Percentiles rank a stretch among this genome's conserved stretches.
These are phyloP conservation scores for Tychaedon coryphoeus DNA, from an alignment of 2,113 vertebrate species.

Conservation along the genomic window DNA sequence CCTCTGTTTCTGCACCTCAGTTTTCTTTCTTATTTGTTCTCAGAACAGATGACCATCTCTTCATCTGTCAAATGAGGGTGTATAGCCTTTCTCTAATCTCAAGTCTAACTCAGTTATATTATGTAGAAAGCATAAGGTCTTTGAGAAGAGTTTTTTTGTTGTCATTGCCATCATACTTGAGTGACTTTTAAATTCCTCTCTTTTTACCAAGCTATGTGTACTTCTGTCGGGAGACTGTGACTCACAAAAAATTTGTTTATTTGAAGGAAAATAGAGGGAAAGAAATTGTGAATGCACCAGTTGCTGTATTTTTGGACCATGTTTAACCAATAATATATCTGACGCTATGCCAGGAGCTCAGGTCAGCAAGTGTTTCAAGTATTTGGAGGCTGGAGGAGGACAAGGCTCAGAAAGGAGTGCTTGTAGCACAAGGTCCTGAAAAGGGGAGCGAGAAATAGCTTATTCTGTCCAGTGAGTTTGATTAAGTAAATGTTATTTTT, in stretches of 20 bases:
- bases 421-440: not conserved
- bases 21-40: not conserved
- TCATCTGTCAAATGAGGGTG: not conserved
- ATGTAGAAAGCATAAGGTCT: not conserved
- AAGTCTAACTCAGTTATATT: not conserved
- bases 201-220: not conserved
- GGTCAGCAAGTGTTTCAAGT: not conserved
- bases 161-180: not conserved
- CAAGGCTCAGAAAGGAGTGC: not conserved
- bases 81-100: not conserved
- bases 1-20: not conserved
- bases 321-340: not conserved
- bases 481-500: not conserved
- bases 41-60: not conserved
- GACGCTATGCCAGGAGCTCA: not conserved
- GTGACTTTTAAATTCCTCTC: not conserved
- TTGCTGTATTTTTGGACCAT: not conserved
- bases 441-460: not conserved
- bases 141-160: not conserved
- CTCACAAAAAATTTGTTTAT: not conserved
- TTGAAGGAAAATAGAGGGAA: not conserved
- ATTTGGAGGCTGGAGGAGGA: not conserved
- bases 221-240: not conserved
- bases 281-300: not conserved
- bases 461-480: not conserved